Evolutionary conservation across 1,140 invertebrate genomes (phyloP).

Genomic region (Periplaneta americana): DNA sequence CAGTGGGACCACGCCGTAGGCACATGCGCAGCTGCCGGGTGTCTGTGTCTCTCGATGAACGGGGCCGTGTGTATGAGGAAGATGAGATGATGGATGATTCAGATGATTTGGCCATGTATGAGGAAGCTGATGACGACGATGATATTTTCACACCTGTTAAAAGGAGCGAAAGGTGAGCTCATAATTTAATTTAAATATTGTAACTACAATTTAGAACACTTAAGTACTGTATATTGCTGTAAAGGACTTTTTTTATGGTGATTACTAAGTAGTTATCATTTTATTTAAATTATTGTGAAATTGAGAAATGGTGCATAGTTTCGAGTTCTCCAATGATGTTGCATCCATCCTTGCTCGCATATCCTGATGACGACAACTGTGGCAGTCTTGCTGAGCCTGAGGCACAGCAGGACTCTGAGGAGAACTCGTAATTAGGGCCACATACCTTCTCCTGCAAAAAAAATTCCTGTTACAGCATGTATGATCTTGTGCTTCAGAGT

Average conservation of each 20-base stretch:
- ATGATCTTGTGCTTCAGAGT: neutral
- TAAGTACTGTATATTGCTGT: too few species aligned
- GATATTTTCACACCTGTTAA: conserved; percentile 24
- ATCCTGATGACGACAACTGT: neutral
- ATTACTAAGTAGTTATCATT: too few species aligned
- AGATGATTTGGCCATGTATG: conserved; percentile 21
- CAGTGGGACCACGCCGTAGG: neutral
- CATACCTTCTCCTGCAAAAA: neutral
- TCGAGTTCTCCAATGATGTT: conserved; percentile 1
- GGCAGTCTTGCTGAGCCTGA: neutral
- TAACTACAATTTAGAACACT: too few species aligned
- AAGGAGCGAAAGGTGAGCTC: conserved; percentile 2
- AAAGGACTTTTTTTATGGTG: too few species aligned
- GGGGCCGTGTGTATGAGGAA: conserved; percentile 10
- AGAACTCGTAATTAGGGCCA: neutral
- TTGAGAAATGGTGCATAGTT: neutral
- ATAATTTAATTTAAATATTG: too few species aligned
- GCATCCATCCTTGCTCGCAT: conserved; percentile 8
- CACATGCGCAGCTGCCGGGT: conserved; percentile 12
- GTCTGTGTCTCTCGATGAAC: conserved; percentile 7
- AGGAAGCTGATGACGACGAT: conserved; percentile 29
- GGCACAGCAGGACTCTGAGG: neutral
- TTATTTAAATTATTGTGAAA: too few species aligned
- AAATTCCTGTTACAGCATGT: neutral
- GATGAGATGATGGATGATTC: conserved; percentile 31